Evolutionary conservation across 2,797 vertebrate species (phyloP).

Genomic region (Micrastur ruficollis): DNA sequence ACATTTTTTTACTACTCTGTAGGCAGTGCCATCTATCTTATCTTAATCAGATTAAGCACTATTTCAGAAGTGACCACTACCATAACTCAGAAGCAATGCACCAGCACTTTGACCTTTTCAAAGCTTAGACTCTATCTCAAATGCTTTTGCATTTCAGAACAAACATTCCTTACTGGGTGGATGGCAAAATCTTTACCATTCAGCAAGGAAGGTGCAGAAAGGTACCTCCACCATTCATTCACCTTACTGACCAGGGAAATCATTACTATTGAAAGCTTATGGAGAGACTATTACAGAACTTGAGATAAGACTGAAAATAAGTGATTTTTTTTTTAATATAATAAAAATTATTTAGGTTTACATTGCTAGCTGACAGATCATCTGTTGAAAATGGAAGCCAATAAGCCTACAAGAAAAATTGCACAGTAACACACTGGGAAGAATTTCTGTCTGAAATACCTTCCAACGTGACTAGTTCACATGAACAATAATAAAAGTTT

Average conservation of each 20-base stretch:
- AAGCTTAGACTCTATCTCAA: not conserved
- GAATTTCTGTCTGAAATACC: not conserved
- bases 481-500: not conserved
- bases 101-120: not conserved
- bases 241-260: not conserved
- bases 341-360: not conserved
- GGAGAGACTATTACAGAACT: not conserved
- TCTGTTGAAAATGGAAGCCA: not conserved
- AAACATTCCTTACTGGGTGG: not conserved
- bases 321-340: not conserved
- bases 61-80: not conserved
- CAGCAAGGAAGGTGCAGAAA: not conserved
- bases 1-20: not conserved
- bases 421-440: not conserved
- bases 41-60: not conserved
- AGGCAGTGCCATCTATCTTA: not conserved
- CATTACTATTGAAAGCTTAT: not conserved
- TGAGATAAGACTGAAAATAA: not conserved
- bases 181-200: not conserved
- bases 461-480: not conserved
- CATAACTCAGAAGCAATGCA: not conserved
- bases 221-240: not conserved
- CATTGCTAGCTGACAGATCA: not conserved
- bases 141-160: not conserved
- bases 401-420: not conserved